Conservation (phyloP, 2,113 vertebrate species). For the Rhodinocichla rosea region DNA sequence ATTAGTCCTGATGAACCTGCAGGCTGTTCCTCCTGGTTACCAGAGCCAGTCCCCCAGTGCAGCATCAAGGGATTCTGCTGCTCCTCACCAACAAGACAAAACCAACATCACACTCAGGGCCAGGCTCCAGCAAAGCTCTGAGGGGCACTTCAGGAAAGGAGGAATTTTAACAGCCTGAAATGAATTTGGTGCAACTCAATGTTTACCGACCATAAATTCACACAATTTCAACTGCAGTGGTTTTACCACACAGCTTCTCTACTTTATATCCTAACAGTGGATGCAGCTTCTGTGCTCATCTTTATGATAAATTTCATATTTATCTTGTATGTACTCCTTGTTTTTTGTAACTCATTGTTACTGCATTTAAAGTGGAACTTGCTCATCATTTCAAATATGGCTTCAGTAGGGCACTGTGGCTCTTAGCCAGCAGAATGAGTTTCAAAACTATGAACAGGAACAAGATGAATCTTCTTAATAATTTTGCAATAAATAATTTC, state of each 20-base stretch:
- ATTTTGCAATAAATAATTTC: background rate
- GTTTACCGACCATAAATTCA: background rate
- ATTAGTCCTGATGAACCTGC: background rate
- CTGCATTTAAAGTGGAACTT: background rate
- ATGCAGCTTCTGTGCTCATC: background rate
- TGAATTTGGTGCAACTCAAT: background rate
- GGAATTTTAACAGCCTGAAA: background rate
- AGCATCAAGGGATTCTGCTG: background rate
- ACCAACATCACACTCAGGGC: background rate
- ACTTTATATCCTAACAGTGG: background rate
- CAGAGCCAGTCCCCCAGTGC: background rate
- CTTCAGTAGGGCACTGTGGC: background rate
- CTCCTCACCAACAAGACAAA: background rate
- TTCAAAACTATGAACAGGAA: background rate
- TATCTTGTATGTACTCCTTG: background rate
- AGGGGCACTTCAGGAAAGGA: background rate
- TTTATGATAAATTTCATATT: background rate
- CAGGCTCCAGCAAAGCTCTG: background rate
- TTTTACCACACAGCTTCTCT: background rate
- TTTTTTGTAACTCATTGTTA: background rate
- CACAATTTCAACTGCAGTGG: background rate
- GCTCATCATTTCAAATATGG: background rate
- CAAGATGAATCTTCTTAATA: background rate
- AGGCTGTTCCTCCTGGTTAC: background rate
- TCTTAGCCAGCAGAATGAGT: background rate